These are phyloP conservation scores for Melanostigma gelatinosum DNA, from an alignment of 2,113 vertebrate species.

Conservation along the genomic window DNA sequence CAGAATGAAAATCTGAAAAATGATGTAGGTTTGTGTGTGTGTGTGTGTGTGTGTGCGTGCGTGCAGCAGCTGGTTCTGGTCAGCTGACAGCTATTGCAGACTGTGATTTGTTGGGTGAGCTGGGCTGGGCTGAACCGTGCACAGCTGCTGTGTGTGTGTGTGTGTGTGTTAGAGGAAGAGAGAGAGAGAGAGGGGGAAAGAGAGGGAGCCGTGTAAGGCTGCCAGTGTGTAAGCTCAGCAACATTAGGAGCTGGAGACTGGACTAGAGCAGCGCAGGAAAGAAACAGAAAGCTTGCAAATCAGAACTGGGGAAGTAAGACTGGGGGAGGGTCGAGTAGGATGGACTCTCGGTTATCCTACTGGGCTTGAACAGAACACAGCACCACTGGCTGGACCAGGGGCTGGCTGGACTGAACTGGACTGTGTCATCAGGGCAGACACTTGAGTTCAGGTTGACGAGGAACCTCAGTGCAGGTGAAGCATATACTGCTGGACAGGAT, in stretches of 20 bases:
- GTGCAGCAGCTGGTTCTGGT: conserved; percentile 82
- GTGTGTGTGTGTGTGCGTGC: conserved; percentile 23
- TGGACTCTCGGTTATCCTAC: conserved; percentile 41
- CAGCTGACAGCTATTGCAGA: conserved; percentile 91
- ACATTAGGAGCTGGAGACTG: conserved; percentile 60
- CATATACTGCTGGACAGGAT: conserved; percentile 35
- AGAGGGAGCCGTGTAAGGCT: conserved; percentile 86
- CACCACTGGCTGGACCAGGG: conserved; percentile 71
- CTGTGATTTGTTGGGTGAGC: conserved; percentile 88
- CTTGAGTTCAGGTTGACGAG: conserved; percentile 20
- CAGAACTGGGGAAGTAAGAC: conserved; percentile 20
- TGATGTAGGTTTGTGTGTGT: conserved; percentile 17
- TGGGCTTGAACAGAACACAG: conserved; percentile 28
- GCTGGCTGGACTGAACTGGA: conserved; percentile 20
- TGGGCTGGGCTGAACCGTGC: conserved; percentile 82
- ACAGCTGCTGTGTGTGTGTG: conserved; percentile 87
- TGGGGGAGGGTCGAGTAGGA: conserved; percentile 19
- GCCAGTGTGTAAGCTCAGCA: conserved; percentile 87
- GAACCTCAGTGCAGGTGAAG: conserved; percentile 24
- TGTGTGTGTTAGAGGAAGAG: conserved; percentile 50
- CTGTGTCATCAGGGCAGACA: background rate
- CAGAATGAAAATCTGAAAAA: conserved; percentile 59
- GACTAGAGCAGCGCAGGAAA: conserved; percentile 50
- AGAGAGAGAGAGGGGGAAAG: conserved; percentile 57
- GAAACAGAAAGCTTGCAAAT: conserved; percentile 33